Conservation (phyloP, 2,888 invertebrate genomes). For the Gandaritis pyraliata region DNA sequence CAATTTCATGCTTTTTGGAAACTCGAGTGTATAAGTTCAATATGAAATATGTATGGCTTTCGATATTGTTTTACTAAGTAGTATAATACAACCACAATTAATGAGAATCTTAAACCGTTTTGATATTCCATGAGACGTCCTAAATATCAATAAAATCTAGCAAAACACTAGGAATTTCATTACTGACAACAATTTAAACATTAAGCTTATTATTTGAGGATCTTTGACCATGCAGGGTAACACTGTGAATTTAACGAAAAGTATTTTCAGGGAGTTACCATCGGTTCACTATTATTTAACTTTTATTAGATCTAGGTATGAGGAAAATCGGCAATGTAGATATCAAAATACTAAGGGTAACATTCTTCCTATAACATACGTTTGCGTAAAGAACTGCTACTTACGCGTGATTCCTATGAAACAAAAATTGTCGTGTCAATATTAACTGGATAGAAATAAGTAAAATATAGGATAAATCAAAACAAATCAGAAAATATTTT, state of each 20-base stretch:
- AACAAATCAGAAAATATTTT: constrained; percentile 2
- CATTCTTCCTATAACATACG: constrained; percentile 71
- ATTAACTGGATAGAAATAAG: constrained; percentile 52
- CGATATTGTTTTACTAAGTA: constrained; percentile 4
- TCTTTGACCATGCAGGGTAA: constrained; percentile 63
- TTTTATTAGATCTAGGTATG: constrained; percentile 47
- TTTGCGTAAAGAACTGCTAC: constrained; percentile 64
- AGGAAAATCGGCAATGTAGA: constrained; percentile 49
- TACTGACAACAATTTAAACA: constrained; percentile 24
- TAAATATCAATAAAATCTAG: constrained; percentile 17
- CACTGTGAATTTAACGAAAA: constrained; percentile 47
- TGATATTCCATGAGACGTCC: constrained; percentile 11
- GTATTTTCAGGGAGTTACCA: constrained; percentile 43
- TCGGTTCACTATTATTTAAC: constrained; percentile 48
- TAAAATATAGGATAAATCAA: constrained; percentile 41
- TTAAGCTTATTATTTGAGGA: constrained; percentile 43
- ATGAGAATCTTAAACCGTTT: constrained; percentile 11
- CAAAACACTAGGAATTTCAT: constrained; percentile 16
- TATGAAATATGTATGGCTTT: constrained; percentile 11
- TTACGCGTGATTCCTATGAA: constrained; percentile 85
- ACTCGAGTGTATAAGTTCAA: constrained; percentile 13
- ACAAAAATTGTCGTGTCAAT: constrained; percentile 75
- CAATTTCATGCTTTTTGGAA: constrained; percentile 45
- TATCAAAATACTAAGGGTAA: constrained; percentile 65
- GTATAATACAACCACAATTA: constrained; percentile 1